Evolutionary conservation across 53 echinoderm and acorn worm species (phyloP), one percentile per base, ranked within the genome.

Genomic region (Paracentrotus lividus): DNA sequence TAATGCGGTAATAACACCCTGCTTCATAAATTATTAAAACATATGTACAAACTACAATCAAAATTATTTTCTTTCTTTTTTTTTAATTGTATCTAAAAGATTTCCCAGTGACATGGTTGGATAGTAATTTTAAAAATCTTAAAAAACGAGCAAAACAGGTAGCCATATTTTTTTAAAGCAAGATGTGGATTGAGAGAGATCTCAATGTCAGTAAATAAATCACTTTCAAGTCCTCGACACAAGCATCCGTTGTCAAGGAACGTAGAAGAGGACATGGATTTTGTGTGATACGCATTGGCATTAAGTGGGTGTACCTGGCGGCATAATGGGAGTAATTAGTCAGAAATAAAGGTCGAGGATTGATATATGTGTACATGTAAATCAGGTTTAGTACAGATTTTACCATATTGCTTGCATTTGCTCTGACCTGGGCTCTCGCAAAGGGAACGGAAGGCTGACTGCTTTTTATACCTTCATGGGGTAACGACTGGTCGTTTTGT

Each of bases 311-410:
- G 81, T 69, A 78, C 26, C n/a, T 78, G 81, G 45, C 81, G 8
- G 81, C 45, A 47, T 44, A 78, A 78, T 78, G 81, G 81, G 43
- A 44, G 81, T 78, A 78, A 78, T 78, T 78, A 78, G 47, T 78
- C 81, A 78, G 81, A 45, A 78, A 78, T 43, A 78, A 45, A 45
- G 45, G 47, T n/a, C 81, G 8, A 47, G 47, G 81, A 78, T 78
- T 78, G 81, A 78, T 78, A 44, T 78, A 47, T 34, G 45, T 21
- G 45, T 45, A 14, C 44, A 45, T 24, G 9, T 13, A 78, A 78
- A 78, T 78, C 45, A 78, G 81, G 47, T 78, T 78, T 45, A 78
- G 81, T 78, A 78, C 47, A 24, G 44, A 24, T 45, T 47, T 44
- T n/a, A 78, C 24, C 8, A 34, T 69, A 8, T 34, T 38, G 34